phyloP scores from a whole-genome alignment of 2,888 invertebrate species.

The Hoplodrina ambigua region DNA sequence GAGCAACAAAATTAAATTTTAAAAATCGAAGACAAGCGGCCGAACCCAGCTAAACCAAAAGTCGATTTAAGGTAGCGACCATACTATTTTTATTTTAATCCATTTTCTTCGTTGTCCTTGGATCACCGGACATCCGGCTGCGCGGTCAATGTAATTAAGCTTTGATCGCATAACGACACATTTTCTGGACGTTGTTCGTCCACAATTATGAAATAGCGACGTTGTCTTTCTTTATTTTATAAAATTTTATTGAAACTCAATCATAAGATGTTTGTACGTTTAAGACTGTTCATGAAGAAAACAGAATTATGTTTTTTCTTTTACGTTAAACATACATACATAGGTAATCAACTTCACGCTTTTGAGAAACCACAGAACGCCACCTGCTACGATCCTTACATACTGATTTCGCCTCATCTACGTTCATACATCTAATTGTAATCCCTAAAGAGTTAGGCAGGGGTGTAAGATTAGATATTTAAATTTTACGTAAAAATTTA shows the following conservation, averaged over 20 bases:
- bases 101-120: conserved; percentile 82
- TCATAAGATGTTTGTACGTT: not conserved
- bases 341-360: too few species aligned
- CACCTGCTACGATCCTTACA: too few species aligned
- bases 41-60: conserved; percentile 56
- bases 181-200: conserved; percentile 78
- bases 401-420: too few species aligned
- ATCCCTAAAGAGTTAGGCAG: too few species aligned
- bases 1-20: conserved; percentile 37
- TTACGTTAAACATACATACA: too few species aligned
- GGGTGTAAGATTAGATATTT: too few species aligned
- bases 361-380: too few species aligned
- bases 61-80: conserved; percentile 69
- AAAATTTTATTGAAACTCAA: conserved; percentile 40
- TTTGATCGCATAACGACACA: conserved; percentile 87
- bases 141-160: conserved; percentile 88
- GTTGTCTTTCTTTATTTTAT: conserved; percentile 55
- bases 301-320: too few species aligned
- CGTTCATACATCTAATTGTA: too few species aligned
- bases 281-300: too few species aligned
- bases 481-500: too few species aligned
- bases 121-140: conserved; percentile 85
- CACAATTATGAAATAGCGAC: conserved; percentile 64
- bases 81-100: conserved; percentile 84
- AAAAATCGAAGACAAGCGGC: conserved; percentile 30